phyloP scores from a whole-genome alignment of 1,140 invertebrate species.

The Pomacea maculata region DNA sequence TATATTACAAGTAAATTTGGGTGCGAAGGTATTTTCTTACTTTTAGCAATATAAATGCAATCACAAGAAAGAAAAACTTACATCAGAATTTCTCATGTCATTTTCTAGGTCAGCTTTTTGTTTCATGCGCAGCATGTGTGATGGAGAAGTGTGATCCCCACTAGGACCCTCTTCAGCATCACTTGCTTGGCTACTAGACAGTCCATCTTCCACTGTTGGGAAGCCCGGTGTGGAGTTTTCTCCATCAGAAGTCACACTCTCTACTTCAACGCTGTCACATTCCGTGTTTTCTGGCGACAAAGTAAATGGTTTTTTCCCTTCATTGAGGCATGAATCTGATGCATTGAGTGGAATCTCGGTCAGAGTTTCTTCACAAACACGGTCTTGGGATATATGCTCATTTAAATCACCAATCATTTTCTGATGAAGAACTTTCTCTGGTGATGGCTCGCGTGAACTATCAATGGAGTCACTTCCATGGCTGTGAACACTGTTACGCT shows the following conservation, averaged over 20 bases:
- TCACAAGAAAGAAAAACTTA: slow-evolving; percentile 3
- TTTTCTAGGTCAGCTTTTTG: slow-evolving; percentile 55
- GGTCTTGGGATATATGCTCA: slow-evolving; percentile 31
- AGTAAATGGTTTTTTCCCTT: slow-evolving; percentile 76
- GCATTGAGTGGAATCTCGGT: slow-evolving; percentile 61
- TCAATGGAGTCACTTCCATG: slow-evolving; percentile 40
- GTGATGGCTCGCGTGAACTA: slow-evolving; percentile 47
- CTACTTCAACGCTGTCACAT: slow-evolving; percentile 89
- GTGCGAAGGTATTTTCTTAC: too few species aligned
- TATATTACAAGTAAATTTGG: neutral
- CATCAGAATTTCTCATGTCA: slow-evolving; percentile 36
- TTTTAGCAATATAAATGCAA: neutral
- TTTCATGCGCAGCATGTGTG: slow-evolving; percentile 52
- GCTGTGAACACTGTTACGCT: slow-evolving; percentile 38
- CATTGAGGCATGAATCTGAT: slow-evolving; percentile 40
- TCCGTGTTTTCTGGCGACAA: slow-evolving; percentile 95
- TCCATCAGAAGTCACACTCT: slow-evolving; percentile 72
- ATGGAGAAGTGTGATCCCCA: slow-evolving; percentile 50
- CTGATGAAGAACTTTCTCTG: slow-evolving; percentile 45
- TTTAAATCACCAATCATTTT: slow-evolving; percentile 35
- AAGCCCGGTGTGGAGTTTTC: slow-evolving; percentile 73
- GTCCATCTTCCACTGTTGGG: slow-evolving; percentile 94
- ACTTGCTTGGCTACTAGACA: slow-evolving; percentile 86
- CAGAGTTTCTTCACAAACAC: slow-evolving; percentile 57
- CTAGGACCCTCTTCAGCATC: slow-evolving; percentile 84